Evolutionary conservation across 53 echinoderm and acorn worm species (phyloP).

Genomic region (Actinopyga echinites): DNA sequence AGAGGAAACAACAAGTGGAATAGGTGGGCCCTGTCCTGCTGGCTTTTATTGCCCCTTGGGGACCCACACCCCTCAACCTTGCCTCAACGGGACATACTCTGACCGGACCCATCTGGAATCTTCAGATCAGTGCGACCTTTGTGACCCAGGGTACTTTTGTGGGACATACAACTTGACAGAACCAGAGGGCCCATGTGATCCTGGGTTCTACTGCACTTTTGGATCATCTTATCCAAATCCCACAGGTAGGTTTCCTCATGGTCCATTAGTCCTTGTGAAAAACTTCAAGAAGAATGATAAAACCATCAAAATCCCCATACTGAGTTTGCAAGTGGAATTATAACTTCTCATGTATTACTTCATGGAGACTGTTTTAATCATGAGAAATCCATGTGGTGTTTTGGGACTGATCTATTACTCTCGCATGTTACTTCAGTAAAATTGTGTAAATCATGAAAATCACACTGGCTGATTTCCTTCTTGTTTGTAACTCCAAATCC

Average conservation of each 20-base stretch:
- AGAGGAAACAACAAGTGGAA: constrained; percentile 79
- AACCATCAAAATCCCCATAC: too few species aligned
- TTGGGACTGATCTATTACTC: too few species aligned
- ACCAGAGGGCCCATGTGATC: constrained; percentile 83
- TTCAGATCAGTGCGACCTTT: constrained; percentile 57
- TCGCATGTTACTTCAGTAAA: too few species aligned
- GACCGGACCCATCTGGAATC: constrained; percentile 57
- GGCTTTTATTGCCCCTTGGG: constrained; percentile 85
- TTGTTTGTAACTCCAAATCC: too few species aligned
- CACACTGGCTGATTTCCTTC: too few species aligned
- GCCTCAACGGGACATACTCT: constrained; percentile 91
- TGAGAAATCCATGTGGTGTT: too few species aligned
- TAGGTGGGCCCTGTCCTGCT: constrained; percentile 89
- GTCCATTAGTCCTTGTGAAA: too few species aligned
- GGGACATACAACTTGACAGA: constrained; percentile 80
- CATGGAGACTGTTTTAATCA: too few species aligned
- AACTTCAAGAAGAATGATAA: too few species aligned
- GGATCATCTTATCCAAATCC: constrained; percentile 86
- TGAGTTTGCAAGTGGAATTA: too few species aligned
- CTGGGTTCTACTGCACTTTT: constrained; percentile 86
- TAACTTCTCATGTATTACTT: too few species aligned
- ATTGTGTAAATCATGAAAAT: too few species aligned
- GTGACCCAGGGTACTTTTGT: constrained; percentile 88
- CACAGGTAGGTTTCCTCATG: constrained; percentile 58
- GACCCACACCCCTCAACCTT: constrained; percentile 73